phyloP scores from a whole-genome alignment of 2,113 vertebrate species.

The Colistium nudipinnis region DNA sequence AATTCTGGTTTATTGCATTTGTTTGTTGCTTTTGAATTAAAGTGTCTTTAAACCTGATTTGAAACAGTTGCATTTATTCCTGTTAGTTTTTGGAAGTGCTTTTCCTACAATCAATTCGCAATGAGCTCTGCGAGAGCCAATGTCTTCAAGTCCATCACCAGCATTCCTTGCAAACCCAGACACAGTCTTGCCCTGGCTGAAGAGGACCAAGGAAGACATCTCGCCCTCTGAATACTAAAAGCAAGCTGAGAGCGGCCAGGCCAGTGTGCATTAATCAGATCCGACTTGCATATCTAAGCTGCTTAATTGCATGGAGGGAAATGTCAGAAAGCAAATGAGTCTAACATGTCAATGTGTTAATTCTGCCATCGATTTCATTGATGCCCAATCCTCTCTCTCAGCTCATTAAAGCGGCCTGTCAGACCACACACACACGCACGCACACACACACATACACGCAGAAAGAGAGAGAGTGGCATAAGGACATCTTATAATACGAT shows the following conservation, averaged over 20 bases:
- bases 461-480: no score
- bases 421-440: conserved; percentile 54
- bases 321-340: conserved; percentile 80
- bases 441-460: no score
- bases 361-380: conserved; percentile 78
- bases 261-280: conserved; percentile 68
- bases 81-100: not conserved
- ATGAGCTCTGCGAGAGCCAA: not conserved
- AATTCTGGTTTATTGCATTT: not conserved
- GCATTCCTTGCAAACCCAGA: not conserved
- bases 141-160: not conserved
- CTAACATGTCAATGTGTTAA: conserved; percentile 77
- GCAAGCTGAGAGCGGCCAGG: conserved; percentile 1
- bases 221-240: conserved; percentile 33
- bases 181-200: not conserved
- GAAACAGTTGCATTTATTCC: no score
- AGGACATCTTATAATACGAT: no score
- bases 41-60: not conserved
- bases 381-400: conserved; percentile 55
- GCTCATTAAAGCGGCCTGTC: conserved; percentile 71
- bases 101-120: not conserved
- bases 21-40: not conserved
- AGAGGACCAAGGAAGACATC: not conserved
- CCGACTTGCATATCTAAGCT: conserved; percentile 73
- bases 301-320: conserved; percentile 75